These are phyloP conservation scores for Myrmecophaga tridactyla DNA, from an alignment of 2,113 vertebrate species.

Conservation along the genomic window DNA sequence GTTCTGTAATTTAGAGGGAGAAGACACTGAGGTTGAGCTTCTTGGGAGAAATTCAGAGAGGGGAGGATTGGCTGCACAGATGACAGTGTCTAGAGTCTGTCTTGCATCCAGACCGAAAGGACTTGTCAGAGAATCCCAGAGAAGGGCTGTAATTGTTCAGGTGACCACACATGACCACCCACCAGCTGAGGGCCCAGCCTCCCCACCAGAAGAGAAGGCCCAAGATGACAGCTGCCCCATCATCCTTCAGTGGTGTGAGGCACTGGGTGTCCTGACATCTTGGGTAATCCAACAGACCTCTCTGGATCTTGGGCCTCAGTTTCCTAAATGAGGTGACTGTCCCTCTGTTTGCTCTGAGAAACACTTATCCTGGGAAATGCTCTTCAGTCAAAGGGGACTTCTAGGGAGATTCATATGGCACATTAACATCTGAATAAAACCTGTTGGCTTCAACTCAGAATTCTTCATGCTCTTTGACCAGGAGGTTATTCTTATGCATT, in stretches of 20 bases:
- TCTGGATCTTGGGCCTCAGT: neutral
- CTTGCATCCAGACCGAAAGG: neutral
- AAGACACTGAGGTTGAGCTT: neutral
- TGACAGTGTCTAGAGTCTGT: neutral
- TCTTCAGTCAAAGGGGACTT: neutral
- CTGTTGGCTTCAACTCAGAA: neutral
- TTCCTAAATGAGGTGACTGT: neutral
- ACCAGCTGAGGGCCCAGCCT: neutral
- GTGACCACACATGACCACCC: too few relatives aligned
- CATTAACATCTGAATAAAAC: neutral
- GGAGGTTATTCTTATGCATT: too few relatives aligned
- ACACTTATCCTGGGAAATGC: neutral
- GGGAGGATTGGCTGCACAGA: neutral
- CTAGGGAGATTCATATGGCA: neutral
- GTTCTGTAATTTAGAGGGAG: neutral
- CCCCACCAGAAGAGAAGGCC: neutral
- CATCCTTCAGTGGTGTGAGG: too few relatives aligned
- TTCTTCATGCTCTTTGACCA: neutral
- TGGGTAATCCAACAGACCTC: neutral
- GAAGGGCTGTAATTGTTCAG: neutral
- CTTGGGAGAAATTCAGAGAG: neutral
- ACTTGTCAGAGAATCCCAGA: neutral
- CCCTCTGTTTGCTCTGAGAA: neutral
- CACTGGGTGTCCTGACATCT: too few relatives aligned
- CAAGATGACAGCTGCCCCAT: accelerated